Evolutionary conservation across 1,140 invertebrate genomes (phyloP).

Genomic region (Steinernema feltiae): DNA sequence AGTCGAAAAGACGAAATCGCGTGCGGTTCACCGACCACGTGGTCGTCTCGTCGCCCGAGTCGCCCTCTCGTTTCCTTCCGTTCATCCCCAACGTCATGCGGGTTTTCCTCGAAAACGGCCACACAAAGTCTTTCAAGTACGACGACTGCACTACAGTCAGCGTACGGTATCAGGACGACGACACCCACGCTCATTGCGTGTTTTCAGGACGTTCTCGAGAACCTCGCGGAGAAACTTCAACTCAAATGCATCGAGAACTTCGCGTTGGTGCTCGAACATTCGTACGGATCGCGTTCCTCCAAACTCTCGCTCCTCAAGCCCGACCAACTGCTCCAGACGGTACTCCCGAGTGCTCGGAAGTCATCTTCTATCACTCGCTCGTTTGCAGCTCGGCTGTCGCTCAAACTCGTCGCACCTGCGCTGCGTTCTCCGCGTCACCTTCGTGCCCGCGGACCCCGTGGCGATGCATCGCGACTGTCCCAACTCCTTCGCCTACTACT

Average conservation of each 20-base stretch:
- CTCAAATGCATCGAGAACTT: constrained; percentile 75
- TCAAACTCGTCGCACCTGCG: constrained; percentile 79
- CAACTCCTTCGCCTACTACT: constrained; percentile 79
- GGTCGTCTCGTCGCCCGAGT: constrained; percentile 30
- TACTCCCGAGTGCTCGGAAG: constrained; percentile 59
- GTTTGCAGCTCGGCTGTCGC: constrained; percentile 74
- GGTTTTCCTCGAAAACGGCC: constrained; percentile 82
- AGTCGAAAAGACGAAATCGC: constrained; percentile 12
- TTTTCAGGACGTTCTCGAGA: constrained; percentile 72
- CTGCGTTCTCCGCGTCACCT: constrained; percentile 78
- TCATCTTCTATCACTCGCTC: not conserved
- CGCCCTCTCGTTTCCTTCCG: constrained; percentile 65
- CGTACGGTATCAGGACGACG: constrained; percentile 44
- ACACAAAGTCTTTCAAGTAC: constrained; percentile 93
- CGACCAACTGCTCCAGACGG: constrained; percentile 74
- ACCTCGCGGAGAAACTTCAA: constrained; percentile 76
- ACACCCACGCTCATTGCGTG: constrained; percentile 22
- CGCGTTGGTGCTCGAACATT: constrained; percentile 79
- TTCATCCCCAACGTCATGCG: constrained; percentile 86
- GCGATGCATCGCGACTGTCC: constrained; percentile 74
- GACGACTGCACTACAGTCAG: constrained; percentile 78
- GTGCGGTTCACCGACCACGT: constrained; percentile 48
- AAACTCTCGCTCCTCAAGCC: constrained; percentile 76
- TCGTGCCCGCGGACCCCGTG: constrained; percentile 76
- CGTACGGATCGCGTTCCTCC: constrained; percentile 75